These are phyloP conservation scores for Adrianichthys oophorus DNA, from an alignment of 2,797 vertebrate species.

Conservation along the genomic window DNA sequence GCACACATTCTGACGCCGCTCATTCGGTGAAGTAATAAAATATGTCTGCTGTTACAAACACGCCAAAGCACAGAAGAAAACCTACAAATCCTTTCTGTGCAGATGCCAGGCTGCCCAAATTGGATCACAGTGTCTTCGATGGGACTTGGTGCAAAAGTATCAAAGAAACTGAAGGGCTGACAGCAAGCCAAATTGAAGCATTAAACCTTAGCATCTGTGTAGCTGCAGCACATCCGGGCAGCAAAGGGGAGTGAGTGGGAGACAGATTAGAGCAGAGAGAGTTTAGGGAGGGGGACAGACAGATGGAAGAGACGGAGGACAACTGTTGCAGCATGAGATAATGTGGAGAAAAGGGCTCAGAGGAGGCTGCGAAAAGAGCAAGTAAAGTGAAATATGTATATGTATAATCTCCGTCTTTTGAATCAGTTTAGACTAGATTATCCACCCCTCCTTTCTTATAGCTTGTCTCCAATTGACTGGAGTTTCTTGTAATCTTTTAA, in stretches of 20 bases:
- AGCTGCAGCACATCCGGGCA: conserved; percentile 38
- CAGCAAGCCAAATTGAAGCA: conserved; percentile 68
- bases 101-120: conserved; percentile 58
- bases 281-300: conserved; percentile 35
- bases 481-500: too few species aligned
- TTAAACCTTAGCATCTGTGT: conserved; percentile 69
- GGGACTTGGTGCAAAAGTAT: conserved; percentile 64
- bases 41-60: conserved; percentile 30
- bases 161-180: conserved; percentile 69
- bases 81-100: conserved; percentile 31
- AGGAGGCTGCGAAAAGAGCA: conserved; percentile 2
- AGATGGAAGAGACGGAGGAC: conserved; percentile 43
- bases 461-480: too few species aligned
- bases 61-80: conserved; percentile 30
- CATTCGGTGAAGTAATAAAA: conserved; percentile 29
- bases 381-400: not conserved
- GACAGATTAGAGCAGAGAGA: conserved; percentile 47
- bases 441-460: too few species aligned
- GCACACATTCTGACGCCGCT: conserved; percentile 3
- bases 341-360: conserved; percentile 3
- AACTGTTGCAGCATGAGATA: conserved; percentile 28
- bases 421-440: too few species aligned
- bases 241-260: conserved; percentile 39
- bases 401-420: not conserved
- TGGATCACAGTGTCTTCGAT: conserved; percentile 69